Percentiles rank a stretch among this genome's conserved stretches.
phyloP scores from a whole-genome alignment of 2,797 vertebrate genomes.

The Dallia pectoralis region DNA sequence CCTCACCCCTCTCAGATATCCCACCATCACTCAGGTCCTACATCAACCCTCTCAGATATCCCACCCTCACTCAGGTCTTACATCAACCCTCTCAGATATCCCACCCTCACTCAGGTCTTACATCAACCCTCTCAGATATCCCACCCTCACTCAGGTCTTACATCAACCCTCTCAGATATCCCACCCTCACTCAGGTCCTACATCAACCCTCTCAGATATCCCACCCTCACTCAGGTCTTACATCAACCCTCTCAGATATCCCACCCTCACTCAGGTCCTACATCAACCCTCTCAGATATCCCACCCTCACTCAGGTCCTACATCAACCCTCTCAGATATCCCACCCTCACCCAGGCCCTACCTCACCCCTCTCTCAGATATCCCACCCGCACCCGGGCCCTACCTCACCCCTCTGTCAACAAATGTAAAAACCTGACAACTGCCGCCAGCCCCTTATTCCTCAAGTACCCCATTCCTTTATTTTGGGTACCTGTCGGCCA shows the following conservation, averaged over 20 bases:
- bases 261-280: background rate
- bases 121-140: background rate
- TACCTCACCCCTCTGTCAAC: too few relatives aligned
- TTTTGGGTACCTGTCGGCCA: too few relatives aligned
- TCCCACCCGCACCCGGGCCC: too few relatives aligned
- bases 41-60: background rate
- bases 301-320: background rate
- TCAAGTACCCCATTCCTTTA: too few relatives aligned
- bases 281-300: background rate
- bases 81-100: background rate
- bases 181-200: background rate
- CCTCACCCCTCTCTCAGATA: background rate
- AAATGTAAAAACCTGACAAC: too few relatives aligned
- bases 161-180: conserved; percentile 4
- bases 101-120: background rate
- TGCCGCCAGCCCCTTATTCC: too few relatives aligned
- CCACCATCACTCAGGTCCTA: conserved; percentile 8
- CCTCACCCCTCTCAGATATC: conserved; percentile 12
- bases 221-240: too few relatives aligned
- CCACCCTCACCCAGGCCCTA: background rate
- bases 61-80: background rate
- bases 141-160: background rate
- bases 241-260: background rate
- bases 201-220: background rate
- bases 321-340: conserved; percentile 4